A percentile compares a stretch with the other conserved stretches of the same genome.
These are phyloP conservation scores for Drosophila histrio DNA, from an alignment of 2,888 invertebrate genomes.

Conservation along the genomic window DNA sequence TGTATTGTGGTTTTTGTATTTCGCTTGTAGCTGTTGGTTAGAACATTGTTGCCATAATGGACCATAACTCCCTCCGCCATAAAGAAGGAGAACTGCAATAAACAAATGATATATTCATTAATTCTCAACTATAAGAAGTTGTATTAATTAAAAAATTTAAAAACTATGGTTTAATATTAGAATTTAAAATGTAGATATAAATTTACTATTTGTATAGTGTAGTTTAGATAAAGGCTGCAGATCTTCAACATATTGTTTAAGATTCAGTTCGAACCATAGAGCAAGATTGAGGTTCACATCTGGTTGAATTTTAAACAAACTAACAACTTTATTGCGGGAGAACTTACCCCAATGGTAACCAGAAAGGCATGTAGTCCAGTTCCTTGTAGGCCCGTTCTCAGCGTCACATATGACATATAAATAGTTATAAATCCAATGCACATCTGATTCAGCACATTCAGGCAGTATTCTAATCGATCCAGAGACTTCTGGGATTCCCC, in stretches of 20 bases:
- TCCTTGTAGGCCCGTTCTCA: slow-evolving; percentile 64
- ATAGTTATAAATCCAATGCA: slow-evolving; percentile 82
- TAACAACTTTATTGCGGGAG: too few species aligned
- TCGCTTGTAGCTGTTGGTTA: slow-evolving; percentile 73
- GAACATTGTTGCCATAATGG: slow-evolving; percentile 79
- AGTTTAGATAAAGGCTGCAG: too few species aligned
- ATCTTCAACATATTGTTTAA: too few species aligned
- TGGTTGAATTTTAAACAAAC: too few species aligned
- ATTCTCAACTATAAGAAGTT: too few species aligned
- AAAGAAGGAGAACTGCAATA: slow-evolving; percentile 78
- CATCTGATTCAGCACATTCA: slow-evolving; percentile 81
- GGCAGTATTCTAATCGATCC: slow-evolving; percentile 64
- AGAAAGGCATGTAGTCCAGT: slow-evolving; percentile 81
- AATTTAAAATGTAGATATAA: too few species aligned
- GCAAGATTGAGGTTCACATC: too few species aligned
- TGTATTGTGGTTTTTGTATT: slow-evolving; percentile 82
- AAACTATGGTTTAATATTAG: too few species aligned
- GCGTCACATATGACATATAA: slow-evolving; percentile 79
- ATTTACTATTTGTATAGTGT: too few species aligned
- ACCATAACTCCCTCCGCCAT: slow-evolving; percentile 83
- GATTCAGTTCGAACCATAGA: too few species aligned
- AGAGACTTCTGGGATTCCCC: slow-evolving; percentile 51
- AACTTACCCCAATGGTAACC: slow-evolving; percentile 82
- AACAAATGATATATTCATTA: neutral
- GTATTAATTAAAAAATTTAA: too few species aligned